Evolutionary conservation across 92 coral and sea anemone species (phyloP).

Genomic region (Metridium senile): DNA sequence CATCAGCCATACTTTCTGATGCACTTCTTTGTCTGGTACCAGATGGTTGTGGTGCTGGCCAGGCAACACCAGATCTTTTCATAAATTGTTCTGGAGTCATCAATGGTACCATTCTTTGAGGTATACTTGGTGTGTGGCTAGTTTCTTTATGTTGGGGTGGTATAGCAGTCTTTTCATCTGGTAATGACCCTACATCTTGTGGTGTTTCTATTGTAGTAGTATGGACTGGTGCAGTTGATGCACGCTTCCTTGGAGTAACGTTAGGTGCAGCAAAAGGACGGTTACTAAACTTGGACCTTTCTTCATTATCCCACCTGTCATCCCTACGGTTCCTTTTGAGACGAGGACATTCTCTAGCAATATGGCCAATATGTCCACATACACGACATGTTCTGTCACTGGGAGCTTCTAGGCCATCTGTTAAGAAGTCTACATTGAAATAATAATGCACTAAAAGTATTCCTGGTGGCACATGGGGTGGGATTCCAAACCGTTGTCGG

Average conservation of each 20-base stretch:
- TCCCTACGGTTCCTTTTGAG: conserved; percentile 69
- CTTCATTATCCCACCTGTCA: conserved; percentile 56
- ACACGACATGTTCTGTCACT: conserved; percentile 86
- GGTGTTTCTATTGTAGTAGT: no score
- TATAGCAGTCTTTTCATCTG: conserved; percentile 7
- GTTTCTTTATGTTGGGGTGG: not conserved
- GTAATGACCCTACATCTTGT: conserved; percentile 17
- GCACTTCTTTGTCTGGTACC: conserved; percentile 28
- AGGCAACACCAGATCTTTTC: not conserved
- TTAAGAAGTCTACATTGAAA: conserved; percentile 64
- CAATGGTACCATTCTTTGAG: not conserved
- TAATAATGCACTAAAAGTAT: conserved; percentile 51
- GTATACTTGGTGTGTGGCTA: not conserved
- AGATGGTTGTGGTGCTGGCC: conserved; percentile 13
- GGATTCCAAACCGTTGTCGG: conserved; percentile 88
- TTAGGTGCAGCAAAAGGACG: conserved; percentile 47
- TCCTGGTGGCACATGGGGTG: conserved; percentile 32
- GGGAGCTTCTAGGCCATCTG: conserved; percentile 82
- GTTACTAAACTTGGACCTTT: conserved; percentile 33
- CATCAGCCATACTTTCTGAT: conserved; percentile 30
- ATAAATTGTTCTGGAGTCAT: not conserved
- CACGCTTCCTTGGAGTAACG: conserved; percentile 34
- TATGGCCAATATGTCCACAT: conserved; percentile 90
- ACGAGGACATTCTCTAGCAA: conserved; percentile 82
- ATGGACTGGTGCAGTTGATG: conserved; percentile 23